A percentile compares a stretch with the other conserved stretches of the same genome.
Evolutionary conservation across 2,113 vertebrate genomes (phyloP).

Genomic region (Hiodon tergisus): DNA sequence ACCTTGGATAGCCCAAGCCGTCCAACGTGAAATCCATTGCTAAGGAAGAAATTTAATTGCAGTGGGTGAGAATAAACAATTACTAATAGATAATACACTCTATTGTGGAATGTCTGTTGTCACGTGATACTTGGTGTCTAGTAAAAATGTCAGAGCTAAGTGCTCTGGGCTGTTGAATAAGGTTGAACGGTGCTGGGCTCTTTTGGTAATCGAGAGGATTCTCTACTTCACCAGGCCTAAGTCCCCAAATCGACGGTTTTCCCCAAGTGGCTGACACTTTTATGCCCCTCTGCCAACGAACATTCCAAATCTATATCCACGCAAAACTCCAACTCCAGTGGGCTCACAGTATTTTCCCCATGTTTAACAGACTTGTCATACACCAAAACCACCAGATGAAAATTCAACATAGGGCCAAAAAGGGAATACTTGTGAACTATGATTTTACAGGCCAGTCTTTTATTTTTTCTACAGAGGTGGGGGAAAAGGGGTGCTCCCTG

Average conservation of each 20-base stretch:
- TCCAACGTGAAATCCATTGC: background rate
- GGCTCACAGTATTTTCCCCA: background rate
- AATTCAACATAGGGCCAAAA: background rate
- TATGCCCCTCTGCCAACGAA: background rate
- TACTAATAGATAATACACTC: background rate
- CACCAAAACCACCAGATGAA: constrained; percentile 19
- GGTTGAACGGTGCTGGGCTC: background rate
- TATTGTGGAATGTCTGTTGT: background rate
- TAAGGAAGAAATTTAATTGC: background rate
- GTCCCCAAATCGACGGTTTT: no score
- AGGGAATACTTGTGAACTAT: background rate
- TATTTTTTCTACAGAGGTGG: background rate
- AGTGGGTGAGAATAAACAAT: background rate
- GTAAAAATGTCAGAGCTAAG: background rate
- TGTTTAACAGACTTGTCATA: background rate
- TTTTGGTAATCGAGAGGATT: background rate
- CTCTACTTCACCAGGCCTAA: no score
- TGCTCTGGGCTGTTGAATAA: background rate
- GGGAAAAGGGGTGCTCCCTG: background rate
- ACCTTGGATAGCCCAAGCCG: no score
- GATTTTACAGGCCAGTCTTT: constrained; percentile 10
- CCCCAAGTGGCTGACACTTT: no score
- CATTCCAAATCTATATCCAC: background rate
- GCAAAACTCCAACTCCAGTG: background rate
- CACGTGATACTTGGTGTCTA: background rate